These are phyloP conservation scores for Byasa hedistus DNA, from an alignment of 2,888 invertebrate species.

Conservation along the genomic window DNA sequence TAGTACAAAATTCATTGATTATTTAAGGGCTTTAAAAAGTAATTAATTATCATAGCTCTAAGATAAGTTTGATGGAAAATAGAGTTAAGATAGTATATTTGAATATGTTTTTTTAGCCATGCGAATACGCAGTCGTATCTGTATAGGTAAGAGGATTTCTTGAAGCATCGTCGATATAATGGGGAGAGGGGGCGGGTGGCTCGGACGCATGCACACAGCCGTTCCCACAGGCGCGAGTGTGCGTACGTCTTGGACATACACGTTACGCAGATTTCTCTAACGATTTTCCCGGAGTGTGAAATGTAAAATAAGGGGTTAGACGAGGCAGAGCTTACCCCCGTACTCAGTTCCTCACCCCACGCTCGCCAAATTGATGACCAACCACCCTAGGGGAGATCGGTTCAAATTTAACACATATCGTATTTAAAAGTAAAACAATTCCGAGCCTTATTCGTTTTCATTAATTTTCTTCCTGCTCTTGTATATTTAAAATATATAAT, in stretches of 20 bases:
- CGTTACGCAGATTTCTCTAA: conserved; percentile 80
- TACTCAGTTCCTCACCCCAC: conserved; percentile 48
- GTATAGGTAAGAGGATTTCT: conserved; percentile 73
- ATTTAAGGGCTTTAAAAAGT: no score
- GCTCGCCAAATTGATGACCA: conserved; percentile 77
- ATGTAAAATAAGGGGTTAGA: conserved; percentile 80
- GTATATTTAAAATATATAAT: background rate
- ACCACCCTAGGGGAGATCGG: conserved; percentile 71
- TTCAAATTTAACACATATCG: conserved; percentile 77
- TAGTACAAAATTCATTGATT: no score
- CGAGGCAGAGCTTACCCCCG: conserved; percentile 61
- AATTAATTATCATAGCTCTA: no score
- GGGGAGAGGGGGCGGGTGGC: conserved; percentile 54
- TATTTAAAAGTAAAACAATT: conserved; percentile 74
- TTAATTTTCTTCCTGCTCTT: conserved; percentile 58
- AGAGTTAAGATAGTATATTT: background rate
- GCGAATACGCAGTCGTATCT: conserved; percentile 55
- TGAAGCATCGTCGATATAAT: conserved; percentile 76
- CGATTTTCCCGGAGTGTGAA: conserved; percentile 81
- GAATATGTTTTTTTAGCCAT: conserved; percentile 1
- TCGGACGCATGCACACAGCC: conserved; percentile 53
- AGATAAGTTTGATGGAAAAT: no score
- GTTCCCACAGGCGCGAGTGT: conserved; percentile 46
- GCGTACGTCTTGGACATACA: conserved; percentile 76
- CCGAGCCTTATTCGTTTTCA: conserved; percentile 66